Conservation (phyloP, 2,113 vertebrate genomes). For the Maccullochella peelii region DNA sequence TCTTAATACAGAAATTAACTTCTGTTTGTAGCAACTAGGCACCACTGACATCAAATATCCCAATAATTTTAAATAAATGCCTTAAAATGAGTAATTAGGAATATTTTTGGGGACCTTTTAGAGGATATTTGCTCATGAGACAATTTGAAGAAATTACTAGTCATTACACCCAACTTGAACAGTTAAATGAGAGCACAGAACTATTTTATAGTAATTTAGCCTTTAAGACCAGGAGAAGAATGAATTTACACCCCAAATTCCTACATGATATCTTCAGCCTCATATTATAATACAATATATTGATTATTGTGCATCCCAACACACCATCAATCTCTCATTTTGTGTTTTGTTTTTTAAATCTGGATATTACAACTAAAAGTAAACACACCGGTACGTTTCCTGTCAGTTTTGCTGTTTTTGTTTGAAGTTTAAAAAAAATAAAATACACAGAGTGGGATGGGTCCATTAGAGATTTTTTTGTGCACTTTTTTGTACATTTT, state of each 20-base stretch:
- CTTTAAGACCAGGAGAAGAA: not conserved
- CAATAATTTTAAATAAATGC: not conserved
- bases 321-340: not conserved
- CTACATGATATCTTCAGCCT: not conserved
- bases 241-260: not conserved
- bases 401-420: not conserved
- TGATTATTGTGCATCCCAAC: not conserved
- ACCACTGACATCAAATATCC: not conserved
- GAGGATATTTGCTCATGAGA: not conserved
- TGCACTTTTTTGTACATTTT: not conserved
- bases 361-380: not conserved
- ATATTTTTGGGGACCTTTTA: not conserved
- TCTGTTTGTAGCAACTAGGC: fast-evolving
- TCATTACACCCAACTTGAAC: not conserved
- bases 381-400: not conserved
- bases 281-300: not conserved
- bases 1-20: not conserved
- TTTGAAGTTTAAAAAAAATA: not conserved
- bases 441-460: not conserved
- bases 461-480: not conserved
- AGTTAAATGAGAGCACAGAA: not conserved
- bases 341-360: not conserved
- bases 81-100: not conserved
- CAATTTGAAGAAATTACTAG: not conserved
- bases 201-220: not conserved